Evolutionary conservation across 2,888 invertebrate genomes (phyloP), one percentile per base, ranked within the genome.

Genomic region (Drosophila koepferae): DNA sequence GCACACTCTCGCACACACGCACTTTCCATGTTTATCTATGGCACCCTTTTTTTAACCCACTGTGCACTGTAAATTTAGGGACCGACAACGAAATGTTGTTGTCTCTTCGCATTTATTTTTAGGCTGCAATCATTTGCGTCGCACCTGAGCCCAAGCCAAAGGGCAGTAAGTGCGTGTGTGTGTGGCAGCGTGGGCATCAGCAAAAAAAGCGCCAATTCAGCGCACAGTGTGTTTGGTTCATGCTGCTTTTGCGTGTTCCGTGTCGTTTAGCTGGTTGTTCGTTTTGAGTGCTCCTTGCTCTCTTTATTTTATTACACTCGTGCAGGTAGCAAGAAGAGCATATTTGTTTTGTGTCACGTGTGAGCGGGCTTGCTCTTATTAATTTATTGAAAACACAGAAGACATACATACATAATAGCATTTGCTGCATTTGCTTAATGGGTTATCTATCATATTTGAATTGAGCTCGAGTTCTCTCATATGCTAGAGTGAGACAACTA

Each of bases 171-270:
- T 54, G 31, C 41, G 38, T 51, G 46, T 53, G 62, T 53, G 54
- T 72, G 38, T 51, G 61, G 46, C 36, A 43, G 55, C 12, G 41
- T 61, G 60, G n/a, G 28, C 41, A 43, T 40, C 58, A 23, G 74
- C 14, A 86, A 88, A 88, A 88, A 88, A 82, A 75, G 49, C 76
- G 84, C 81, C 65, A 83, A 85, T 85, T 85, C 84, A 85, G 84
- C 77, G 86, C 41, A 67, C 55, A n/a, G 72, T 81, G 80, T 86
- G 74, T 88, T 69, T 41, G 61, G 64, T 60, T 70, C 75, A 65
- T 72, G 75, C 66, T 76, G 71, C 86, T 80, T 81, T 86, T 86
- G 83, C 83, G 88, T 84, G 83, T 68, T 74, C 62, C 74, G 63
- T 72, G 83, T 81, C 72, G 71, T 36, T 62, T 41, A 44, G 41